phyloP scores from a whole-genome alignment of 2,888 invertebrate genomes.

The Helobdella robusta region DNA sequence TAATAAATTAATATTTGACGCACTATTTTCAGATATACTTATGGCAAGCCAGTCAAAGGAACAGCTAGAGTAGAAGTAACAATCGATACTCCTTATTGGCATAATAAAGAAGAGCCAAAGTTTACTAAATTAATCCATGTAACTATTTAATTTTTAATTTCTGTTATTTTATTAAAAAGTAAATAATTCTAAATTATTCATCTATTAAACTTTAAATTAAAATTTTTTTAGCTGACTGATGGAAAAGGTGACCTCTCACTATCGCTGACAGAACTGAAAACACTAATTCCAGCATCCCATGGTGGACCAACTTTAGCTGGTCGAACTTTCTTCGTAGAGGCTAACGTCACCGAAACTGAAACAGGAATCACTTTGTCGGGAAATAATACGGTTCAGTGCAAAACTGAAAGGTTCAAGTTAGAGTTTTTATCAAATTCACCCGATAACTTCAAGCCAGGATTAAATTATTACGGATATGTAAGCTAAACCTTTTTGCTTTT shows the following conservation, averaged over 20 bases:
- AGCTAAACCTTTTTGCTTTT: background rate
- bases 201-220: too few species aligned
- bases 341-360: constrained; percentile 22
- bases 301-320: background rate
- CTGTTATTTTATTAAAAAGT: too few species aligned
- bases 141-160: too few species aligned
- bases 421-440: background rate
- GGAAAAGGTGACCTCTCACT: too few species aligned
- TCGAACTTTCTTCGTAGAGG: constrained; percentile 5
- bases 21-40: constrained; percentile 22
- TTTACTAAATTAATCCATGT: too few species aligned
- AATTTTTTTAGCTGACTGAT: too few species aligned
- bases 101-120: too few species aligned
- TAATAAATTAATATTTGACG: background rate
- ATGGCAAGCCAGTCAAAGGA: constrained; percentile 24
- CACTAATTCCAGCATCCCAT: too few species aligned
- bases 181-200: too few species aligned
- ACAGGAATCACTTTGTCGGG: constrained; percentile 13
- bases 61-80: background rate
- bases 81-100: too few species aligned
- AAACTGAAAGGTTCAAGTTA: background rate
- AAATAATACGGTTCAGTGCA: background rate
- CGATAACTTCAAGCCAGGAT: constrained; percentile 9
- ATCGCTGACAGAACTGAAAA: too few species aligned
- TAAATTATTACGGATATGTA: constrained; percentile 5